Conservation (phyloP, 2,113 vertebrate genomes). For the Oreotrochilus melanogaster region DNA sequence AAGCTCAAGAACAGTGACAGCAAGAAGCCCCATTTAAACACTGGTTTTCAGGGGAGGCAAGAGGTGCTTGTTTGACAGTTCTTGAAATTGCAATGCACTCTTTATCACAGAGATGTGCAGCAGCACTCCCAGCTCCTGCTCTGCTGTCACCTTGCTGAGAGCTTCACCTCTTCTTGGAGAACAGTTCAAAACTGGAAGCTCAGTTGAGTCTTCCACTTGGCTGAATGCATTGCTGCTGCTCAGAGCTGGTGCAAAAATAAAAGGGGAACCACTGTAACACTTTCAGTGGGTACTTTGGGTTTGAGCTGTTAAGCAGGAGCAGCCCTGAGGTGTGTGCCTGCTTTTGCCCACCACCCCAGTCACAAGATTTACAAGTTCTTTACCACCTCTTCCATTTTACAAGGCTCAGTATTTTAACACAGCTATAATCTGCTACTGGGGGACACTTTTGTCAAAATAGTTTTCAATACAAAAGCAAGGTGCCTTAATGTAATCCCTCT, state of each 20-base stretch:
- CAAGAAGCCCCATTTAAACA: not conserved
- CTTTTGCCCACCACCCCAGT: not conserved
- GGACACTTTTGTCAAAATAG: not conserved
- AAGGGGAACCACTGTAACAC: fast-evolving
- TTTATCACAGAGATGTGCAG: not conserved
- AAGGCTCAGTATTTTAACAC: not conserved
- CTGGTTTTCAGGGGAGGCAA: not conserved
- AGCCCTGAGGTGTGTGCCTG: not conserved
- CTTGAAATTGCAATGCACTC: not conserved
- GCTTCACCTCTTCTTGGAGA: not conserved
- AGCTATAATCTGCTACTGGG: not conserved
- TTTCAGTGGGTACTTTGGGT: fast-evolving
- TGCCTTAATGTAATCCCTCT: not conserved
- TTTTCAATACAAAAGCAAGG: fast-evolving
- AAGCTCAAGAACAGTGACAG: not conserved
- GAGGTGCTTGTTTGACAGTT: conserved; percentile 7
- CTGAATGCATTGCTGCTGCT: not conserved
- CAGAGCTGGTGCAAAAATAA: not conserved
- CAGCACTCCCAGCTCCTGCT: not conserved
- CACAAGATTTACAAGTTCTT: not conserved
- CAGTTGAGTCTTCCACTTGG: not conserved
- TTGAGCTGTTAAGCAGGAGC: not conserved
- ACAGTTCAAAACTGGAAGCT: not conserved
- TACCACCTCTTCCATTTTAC: not conserved
- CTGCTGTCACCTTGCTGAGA: not conserved